Conservation (phyloP, 2,113 vertebrate species). For the Barbus barbus region DNA sequence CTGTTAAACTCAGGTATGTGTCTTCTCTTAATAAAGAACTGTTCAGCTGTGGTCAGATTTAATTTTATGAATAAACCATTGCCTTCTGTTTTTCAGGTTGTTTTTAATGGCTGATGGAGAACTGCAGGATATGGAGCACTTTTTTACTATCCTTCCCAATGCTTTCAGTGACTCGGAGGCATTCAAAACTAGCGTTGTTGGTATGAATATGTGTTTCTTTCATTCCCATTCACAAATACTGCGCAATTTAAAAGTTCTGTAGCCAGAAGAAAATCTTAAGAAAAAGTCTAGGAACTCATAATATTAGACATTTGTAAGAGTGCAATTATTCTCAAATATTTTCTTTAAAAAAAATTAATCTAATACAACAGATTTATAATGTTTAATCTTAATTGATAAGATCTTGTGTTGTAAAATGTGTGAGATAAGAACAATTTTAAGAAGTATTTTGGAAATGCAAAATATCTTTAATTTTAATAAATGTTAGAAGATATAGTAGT, state of each 20-base stretch:
- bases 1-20: conserved; percentile 89
- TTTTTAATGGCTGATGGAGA: conserved; percentile 92
- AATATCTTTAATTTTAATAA: not conserved
- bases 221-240: no score
- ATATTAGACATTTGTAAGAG: no score
- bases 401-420: no score
- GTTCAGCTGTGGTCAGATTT: no score
- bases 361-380: no score
- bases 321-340: no score
- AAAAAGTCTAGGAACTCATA: not conserved
- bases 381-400: no score
- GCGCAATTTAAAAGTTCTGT: not conserved
- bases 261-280: no score
- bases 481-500: not conserved
- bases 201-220: conserved; percentile 73
- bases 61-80: not conserved
- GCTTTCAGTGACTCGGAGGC: conserved; percentile 92
- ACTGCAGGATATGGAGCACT: conserved; percentile 95
- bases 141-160: conserved; percentile 91
- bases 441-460: no score
- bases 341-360: no score
- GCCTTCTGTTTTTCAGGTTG: conserved; percentile 73
- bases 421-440: no score
- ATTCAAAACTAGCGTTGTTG: conserved; percentile 96
- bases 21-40: no score